Conservation (phyloP, 1,140 invertebrate species). For the Himalopsyche phryganea region DNA sequence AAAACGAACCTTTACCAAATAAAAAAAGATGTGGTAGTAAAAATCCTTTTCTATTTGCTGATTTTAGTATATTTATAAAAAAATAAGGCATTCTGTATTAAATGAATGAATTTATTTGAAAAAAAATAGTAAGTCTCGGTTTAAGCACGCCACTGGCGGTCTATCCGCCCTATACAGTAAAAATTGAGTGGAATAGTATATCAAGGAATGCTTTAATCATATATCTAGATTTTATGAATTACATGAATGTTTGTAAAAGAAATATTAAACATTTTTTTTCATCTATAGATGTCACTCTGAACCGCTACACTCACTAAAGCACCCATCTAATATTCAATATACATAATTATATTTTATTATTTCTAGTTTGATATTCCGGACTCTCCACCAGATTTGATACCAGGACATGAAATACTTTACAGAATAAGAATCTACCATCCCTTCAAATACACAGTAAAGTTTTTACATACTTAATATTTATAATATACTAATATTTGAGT, state of each 20-base stretch:
- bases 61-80: background rate
- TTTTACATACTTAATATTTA: background rate
- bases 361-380: slow-evolving; percentile 10
- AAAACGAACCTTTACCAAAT: too few species aligned
- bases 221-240: background rate
- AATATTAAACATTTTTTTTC: too few species aligned
- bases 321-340: too few species aligned
- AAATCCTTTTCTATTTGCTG: background rate
- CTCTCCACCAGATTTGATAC: slow-evolving; percentile 14
- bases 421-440: slow-evolving; percentile 49
- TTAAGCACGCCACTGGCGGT: too few species aligned
- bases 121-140: too few species aligned
- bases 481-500: background rate
- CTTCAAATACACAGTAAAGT: slow-evolving; percentile 12
- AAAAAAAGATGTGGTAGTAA: background rate
- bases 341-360: too few species aligned
- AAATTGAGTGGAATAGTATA: too few species aligned
- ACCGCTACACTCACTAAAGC: too few species aligned
- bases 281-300: too few species aligned
- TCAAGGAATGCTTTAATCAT: background rate
- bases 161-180: too few species aligned
- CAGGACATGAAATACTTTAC: slow-evolving; percentile 42
- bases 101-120: too few species aligned
- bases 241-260: too few species aligned
- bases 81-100: background rate